Percentiles rank a stretch among this genome's conserved stretches.
phyloP scores from a whole-genome alignment of 2,888 invertebrate genomes.

The Stenurella melanura region DNA sequence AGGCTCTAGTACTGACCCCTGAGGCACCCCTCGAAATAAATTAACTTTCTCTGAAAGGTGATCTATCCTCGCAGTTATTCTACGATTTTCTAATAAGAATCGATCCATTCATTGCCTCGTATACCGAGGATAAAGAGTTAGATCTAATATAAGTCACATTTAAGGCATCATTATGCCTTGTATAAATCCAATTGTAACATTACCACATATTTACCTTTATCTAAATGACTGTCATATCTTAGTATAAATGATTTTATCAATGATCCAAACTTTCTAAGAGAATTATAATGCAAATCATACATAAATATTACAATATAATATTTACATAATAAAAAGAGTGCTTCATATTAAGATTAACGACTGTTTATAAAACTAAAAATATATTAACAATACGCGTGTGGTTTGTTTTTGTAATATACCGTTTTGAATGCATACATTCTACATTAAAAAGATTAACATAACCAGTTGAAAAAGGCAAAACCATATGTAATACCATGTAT shows the following conservation, averaged over 20 bases:
- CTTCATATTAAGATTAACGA: not conserved
- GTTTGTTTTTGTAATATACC: not conserved
- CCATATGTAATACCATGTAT: not conserved
- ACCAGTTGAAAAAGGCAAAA: not conserved
- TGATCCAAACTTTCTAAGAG: not conserved
- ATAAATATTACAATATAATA: not conserved
- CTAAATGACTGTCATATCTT: too few relatives aligned
- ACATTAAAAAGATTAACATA: constrained; percentile 11
- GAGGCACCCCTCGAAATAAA: too few relatives aligned
- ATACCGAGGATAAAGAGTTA: too few relatives aligned
- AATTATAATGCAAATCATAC: not conserved
- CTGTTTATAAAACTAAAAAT: not conserved
- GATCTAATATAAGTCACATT: too few relatives aligned
- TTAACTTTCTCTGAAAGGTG: too few relatives aligned
- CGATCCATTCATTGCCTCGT: too few relatives aligned
- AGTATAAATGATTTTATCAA: not conserved
- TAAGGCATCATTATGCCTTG: too few relatives aligned
- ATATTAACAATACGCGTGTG: not conserved
- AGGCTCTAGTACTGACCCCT: too few relatives aligned
- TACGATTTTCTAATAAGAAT: too few relatives aligned
- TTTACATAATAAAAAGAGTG: constrained; percentile 18
- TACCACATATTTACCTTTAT: too few relatives aligned
- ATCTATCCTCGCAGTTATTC: too few relatives aligned
- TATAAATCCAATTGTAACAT: too few relatives aligned
- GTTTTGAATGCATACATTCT: constrained; percentile 12